Percentiles rank a stretch among this genome's conserved stretches.
These are phyloP conservation scores for Xiphophorus hellerii DNA, from an alignment of 2,113 vertebrate genomes.

Conservation along the genomic window DNA sequence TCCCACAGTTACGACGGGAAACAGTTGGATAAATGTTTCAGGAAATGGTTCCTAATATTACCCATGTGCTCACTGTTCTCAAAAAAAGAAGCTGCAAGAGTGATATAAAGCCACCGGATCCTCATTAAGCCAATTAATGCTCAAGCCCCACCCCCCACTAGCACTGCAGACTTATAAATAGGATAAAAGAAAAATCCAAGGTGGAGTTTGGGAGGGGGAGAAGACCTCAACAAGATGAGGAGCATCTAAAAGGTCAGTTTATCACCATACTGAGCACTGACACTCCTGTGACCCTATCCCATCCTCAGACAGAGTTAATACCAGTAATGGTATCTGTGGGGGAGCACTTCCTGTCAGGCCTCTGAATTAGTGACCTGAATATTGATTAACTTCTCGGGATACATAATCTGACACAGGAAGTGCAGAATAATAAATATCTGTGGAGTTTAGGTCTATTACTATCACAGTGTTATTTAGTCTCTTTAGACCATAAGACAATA, in stretches of 20 bases:
- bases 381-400: constrained; percentile 55
- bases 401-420: constrained; percentile 2
- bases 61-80: neutral
- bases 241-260: constrained; percentile 68
- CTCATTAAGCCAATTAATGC: constrained; percentile 30
- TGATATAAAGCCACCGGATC: constrained; percentile 28
- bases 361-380: constrained; percentile 54
- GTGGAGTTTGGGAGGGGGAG: constrained; percentile 1
- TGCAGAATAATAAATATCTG: constrained; percentile 2
- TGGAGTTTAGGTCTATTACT: neutral
- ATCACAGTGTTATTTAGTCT: neutral
- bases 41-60: neutral
- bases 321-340: constrained; percentile 70
- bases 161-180: constrained; percentile 32
- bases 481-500: neutral
- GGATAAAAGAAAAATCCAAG: constrained; percentile 45
- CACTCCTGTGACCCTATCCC: constrained; percentile 60
- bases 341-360: constrained; percentile 64
- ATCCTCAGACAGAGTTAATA: constrained; percentile 67
- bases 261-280: constrained; percentile 39
- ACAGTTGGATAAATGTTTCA: neutral
- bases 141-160: constrained; percentile 46
- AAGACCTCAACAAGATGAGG: constrained; percentile 59
- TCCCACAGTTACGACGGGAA: neutral
- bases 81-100: constrained; percentile 1